Percentiles rank a stretch among this genome's conserved stretches.
phyloP scores from a whole-genome alignment of 2,797 vertebrate genomes.

The Gorsachius magnificus region DNA sequence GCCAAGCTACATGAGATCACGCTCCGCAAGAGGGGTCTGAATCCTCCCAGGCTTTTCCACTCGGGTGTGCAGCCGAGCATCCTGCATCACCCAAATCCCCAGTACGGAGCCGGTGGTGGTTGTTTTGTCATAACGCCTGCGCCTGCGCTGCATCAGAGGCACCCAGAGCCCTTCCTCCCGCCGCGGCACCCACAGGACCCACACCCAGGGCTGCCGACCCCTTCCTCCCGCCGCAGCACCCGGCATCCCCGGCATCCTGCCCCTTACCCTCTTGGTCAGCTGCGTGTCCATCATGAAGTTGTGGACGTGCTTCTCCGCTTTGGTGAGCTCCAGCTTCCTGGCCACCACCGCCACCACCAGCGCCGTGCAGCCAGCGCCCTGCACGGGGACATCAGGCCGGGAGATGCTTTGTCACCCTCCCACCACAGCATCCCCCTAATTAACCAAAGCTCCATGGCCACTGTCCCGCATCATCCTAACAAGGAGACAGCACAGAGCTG shows the following conservation, averaged over 20 bases:
- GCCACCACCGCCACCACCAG: slow-evolving; percentile 98
- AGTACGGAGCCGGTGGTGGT: background rate
- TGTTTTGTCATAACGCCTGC: rapidly evolving
- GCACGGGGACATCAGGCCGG: background rate
- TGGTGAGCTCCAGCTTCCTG: slow-evolving; percentile 97
- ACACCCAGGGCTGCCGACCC: background rate
- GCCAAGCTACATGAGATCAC: background rate
- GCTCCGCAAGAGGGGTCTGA: background rate
- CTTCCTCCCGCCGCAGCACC: rapidly evolving
- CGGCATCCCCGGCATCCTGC: no score
- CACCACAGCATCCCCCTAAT: background rate
- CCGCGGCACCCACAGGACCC: background rate
- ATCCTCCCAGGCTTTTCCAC: background rate
- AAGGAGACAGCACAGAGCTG: background rate
- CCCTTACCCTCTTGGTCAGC: slow-evolving; percentile 93
- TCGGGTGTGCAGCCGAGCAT: rapidly evolving
- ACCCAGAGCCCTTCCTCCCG: background rate
- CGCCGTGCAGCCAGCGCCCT: slow-evolving; percentile 94
- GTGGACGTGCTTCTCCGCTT: slow-evolving; percentile 97
- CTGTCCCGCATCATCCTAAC: background rate
- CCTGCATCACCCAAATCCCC: background rate
- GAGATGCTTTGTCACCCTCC: background rate
- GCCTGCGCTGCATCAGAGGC: background rate
- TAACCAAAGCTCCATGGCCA: rapidly evolving
- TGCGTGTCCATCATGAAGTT: slow-evolving; percentile 99